Base-by-base conservation (phyloP, 1,140 invertebrate species). In the Drosophila bocki region DNA sequence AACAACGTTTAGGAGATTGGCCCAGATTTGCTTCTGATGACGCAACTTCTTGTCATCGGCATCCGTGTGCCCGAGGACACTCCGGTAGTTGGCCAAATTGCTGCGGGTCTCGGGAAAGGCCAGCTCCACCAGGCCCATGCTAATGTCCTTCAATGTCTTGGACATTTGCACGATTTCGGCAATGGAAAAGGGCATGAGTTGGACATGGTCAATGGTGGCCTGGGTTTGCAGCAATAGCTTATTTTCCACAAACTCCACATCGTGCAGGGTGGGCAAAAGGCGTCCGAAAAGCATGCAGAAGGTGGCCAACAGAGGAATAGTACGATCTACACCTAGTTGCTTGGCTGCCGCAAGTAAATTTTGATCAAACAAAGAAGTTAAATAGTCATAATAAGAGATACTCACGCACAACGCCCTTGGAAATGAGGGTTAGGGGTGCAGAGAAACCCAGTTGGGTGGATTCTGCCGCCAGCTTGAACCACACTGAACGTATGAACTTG, bases 261-360 rank as follows among this genome's bases (percentile, higher is more conserved):
- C 98, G 82, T 98, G 97, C 17, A 98, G 92, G 0, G 98, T 98
- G 0, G 96, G 95, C 44, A 98, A 94, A 3, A 98, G 94, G 33
- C 97, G 94, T 47, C 95, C 96, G 80, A 98, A 97, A 0, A 98
- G 93, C 3, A 97, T 96, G 92, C 97, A 98, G 91, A 98, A 98
- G 0, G 97, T 96, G 0, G 96, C 96, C 9, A 98, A 84, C 2
- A 97, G 86, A 0, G 97, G 97, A 22, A 98, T 94, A 33, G 98
- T 95, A n/a, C 94, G 94, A 33, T 95, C 93, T 1, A 96, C 95
- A 62, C 97, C 96, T n/a, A 94, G 93, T 0, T 94, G 92, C 37
- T 96, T 94, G 3, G 95, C 94, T 93, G 22, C 5, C 0, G 5
- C 19, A 3, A 42, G 70, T 69, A 32, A 56, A 15, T 19, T 32